Conservation (phyloP, 1,140 invertebrate species). For the Leptoteleia sp. region DNA sequence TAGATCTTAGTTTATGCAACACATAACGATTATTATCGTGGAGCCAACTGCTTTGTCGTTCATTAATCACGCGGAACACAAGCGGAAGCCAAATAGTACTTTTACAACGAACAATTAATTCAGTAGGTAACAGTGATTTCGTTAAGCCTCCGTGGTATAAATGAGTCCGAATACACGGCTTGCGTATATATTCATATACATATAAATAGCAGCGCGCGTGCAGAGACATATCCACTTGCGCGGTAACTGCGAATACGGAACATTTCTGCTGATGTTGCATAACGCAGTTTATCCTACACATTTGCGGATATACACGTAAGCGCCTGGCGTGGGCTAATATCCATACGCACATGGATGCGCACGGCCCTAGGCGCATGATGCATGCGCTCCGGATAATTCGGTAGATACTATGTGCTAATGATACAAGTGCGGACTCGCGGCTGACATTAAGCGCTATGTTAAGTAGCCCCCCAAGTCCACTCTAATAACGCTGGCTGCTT, state of each 20-base stretch:
- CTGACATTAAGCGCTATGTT: slow-evolving; percentile 44
- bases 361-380: slow-evolving; percentile 22
- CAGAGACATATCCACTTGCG: slow-evolving; percentile 15
- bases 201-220: slow-evolving; percentile 23
- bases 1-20: slow-evolving; percentile 23
- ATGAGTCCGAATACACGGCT: slow-evolving; percentile 12
- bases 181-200: slow-evolving; percentile 3
- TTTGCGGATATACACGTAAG: slow-evolving; percentile 47
- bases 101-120: slow-evolving; percentile 62
- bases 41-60: slow-evolving; percentile 46
- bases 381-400: slow-evolving; percentile 48
- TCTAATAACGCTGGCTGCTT: slow-evolving; percentile 1
- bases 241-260: slow-evolving; percentile 48
- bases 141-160: slow-evolving; percentile 46
- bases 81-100: slow-evolving; percentile 36
- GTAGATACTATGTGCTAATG: slow-evolving; percentile 54
- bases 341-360: slow-evolving; percentile 37
- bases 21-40: slow-evolving; percentile 41
- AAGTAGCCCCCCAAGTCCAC: slow-evolving; percentile 26
- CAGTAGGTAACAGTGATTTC: slow-evolving; percentile 59
- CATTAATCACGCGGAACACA: slow-evolving; percentile 51
- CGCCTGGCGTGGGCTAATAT: slow-evolving; percentile 40
- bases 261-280: slow-evolving; percentile 60
- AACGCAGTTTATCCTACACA: slow-evolving; percentile 47
- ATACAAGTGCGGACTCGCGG: slow-evolving; percentile 56